These are phyloP conservation scores for Sinohyriopsis cumingii DNA, from an alignment of 2,888 invertebrate species.

Conservation along the genomic window DNA sequence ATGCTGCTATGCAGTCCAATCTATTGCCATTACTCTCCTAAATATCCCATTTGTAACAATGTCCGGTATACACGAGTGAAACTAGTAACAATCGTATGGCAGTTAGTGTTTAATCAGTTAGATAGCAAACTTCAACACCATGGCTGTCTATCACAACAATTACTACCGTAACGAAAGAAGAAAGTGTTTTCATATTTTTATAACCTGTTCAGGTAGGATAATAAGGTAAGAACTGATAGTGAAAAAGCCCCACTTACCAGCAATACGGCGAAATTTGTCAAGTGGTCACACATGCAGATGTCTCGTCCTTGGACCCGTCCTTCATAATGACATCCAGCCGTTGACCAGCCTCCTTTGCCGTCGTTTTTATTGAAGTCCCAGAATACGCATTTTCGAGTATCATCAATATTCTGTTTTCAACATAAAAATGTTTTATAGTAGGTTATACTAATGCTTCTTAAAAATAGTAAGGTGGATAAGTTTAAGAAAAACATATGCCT, in stretches of 20 bases:
- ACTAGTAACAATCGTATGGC: too few species aligned
- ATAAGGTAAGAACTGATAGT: background rate
- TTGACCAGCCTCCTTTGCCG: conserved; percentile 59
- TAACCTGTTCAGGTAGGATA: background rate
- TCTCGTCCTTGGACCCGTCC: conserved; percentile 53
- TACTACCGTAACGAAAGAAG: too few species aligned
- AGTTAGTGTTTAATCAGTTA: too few species aligned
- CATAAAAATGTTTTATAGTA: background rate
- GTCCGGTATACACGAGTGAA: too few species aligned
- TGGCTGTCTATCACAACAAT: too few species aligned
- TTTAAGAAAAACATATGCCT: background rate
- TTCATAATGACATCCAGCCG: conserved; percentile 54
- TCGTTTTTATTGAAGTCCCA: conserved; percentile 58
- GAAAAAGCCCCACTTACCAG: conserved; percentile 41
- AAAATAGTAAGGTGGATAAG: background rate
- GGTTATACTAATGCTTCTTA: background rate
- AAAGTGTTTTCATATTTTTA: background rate
- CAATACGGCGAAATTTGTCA: conserved; percentile 67
- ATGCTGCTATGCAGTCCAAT: too few species aligned
- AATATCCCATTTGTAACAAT: too few species aligned
- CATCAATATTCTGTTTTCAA: conserved; percentile 8
- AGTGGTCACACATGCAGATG: conserved; percentile 66
- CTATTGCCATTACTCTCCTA: too few species aligned
- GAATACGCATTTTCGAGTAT: conserved; percentile 50
- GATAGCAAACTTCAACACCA: too few species aligned